These are phyloP conservation scores for Minunthozetes semirufus DNA, from an alignment of 2,888 invertebrate species.

Conservation along the genomic window DNA sequence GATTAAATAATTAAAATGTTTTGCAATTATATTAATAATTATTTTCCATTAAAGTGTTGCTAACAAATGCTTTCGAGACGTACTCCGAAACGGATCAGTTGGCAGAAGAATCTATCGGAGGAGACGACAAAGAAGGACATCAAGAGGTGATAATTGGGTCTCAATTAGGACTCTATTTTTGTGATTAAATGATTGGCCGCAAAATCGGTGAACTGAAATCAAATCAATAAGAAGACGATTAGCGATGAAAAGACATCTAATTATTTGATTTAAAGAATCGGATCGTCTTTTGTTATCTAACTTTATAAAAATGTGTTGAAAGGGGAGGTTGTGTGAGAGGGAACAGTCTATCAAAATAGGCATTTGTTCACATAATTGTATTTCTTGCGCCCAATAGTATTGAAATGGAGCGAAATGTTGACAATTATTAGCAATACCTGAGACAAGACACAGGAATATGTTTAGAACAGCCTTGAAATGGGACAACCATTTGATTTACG, in stretches of 20 bases:
- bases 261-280: not conserved
- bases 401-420: slow-evolving; percentile 21
- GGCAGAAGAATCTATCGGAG: slow-evolving; percentile 31
- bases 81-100: slow-evolving; percentile 30
- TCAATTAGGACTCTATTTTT: not conserved
- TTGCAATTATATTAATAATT: not conserved
- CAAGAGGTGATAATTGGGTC: not conserved
- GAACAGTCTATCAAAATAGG: no score
- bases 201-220: not conserved
- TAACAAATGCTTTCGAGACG: slow-evolving; percentile 21
- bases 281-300: not conserved
- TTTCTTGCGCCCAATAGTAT: not conserved
- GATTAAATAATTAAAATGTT: not conserved
- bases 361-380: not conserved
- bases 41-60: not conserved
- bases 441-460: not conserved
- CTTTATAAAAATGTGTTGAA: not conserved
- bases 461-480: slow-evolving; percentile 29
- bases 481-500: not conserved
- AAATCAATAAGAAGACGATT: slow-evolving; percentile 1
- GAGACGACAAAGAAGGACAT: not conserved
- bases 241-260: not conserved
- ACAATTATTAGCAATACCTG: not conserved
- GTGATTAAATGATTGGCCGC: not conserved
- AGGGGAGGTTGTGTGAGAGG: no score